Percentiles rank a stretch among this genome's conserved stretches.
Evolutionary conservation across 2,888 invertebrate species (phyloP).

Genomic region (Stenodema calcarata): DNA sequence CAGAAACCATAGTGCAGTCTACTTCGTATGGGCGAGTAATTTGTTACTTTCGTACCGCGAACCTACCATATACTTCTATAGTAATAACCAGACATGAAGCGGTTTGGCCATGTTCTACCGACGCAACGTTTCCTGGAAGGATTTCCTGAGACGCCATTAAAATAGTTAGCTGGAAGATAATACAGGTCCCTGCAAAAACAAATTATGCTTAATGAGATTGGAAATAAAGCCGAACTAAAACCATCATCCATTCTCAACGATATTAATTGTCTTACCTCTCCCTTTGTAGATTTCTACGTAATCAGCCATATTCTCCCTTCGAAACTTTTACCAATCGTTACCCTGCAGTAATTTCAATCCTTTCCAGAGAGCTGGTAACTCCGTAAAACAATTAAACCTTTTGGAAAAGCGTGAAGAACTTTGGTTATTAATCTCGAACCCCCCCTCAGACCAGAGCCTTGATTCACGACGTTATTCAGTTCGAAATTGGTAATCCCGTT

Average conservation of each 20-base stretch:
- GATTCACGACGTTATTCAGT: neutral
- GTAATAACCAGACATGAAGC: too few species aligned
- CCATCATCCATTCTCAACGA: neutral
- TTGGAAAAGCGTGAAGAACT: neutral
- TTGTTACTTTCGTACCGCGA: too few species aligned
- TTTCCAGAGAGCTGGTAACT: neutral
- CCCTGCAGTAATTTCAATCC: neutral
- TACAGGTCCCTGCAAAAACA: neutral
- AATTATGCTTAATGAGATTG: neutral
- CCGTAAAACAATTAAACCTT: neutral
- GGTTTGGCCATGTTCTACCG: too few species aligned
- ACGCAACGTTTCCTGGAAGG: too few species aligned
- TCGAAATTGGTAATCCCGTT: too few species aligned
- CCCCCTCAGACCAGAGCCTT: neutral
- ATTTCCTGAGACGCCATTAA: too few species aligned
- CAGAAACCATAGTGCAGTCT: too few species aligned
- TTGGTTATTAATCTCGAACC: neutral
- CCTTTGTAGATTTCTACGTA: neutral
- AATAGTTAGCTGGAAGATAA: too few species aligned
- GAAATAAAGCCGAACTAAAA: neutral
- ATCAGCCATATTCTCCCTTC: neutral
- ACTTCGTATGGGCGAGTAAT: too few species aligned
- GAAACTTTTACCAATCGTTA: neutral
- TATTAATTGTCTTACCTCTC: neutral
- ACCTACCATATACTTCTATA: too few species aligned